These are phyloP conservation scores for Sebastes fasciatus DNA, from an alignment of 2,113 vertebrate genomes.

Conservation along the genomic window DNA sequence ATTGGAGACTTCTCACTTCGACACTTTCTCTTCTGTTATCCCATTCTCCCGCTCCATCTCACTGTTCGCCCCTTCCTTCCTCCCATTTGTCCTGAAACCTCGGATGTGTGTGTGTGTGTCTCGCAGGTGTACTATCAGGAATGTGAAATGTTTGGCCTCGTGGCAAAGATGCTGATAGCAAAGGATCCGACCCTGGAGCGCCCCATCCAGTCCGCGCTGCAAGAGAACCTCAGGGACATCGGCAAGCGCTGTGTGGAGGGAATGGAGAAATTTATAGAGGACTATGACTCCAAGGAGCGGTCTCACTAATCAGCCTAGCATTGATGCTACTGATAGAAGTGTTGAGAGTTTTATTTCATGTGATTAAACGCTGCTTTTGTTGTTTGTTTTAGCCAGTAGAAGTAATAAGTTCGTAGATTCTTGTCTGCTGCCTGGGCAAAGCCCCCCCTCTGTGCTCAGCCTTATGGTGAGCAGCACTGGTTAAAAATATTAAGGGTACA, in stretches of 20 bases:
- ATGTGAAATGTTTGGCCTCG: constrained; percentile 82
- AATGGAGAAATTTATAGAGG: constrained; percentile 84
- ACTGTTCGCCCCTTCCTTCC: background rate
- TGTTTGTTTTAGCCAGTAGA: background rate
- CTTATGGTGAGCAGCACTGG: background rate
- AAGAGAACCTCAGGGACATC: constrained; percentile 81
- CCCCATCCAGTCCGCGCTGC: constrained; percentile 78
- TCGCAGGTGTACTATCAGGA: constrained; percentile 83
- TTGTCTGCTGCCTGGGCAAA: constrained; percentile 7
- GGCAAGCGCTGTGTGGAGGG: constrained; percentile 79
- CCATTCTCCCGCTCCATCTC: background rate
- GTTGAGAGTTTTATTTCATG: background rate
- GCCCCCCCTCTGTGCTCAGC: background rate
- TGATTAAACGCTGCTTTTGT: constrained; percentile 25
- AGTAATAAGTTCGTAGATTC: background rate
- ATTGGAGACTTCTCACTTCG: constrained; percentile 30
- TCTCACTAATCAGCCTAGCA: constrained; percentile 26
- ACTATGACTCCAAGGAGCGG: constrained; percentile 76
- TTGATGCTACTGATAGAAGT: background rate
- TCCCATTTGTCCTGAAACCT: constrained; percentile 18
- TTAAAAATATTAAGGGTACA: background rate
- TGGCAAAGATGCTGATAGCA: constrained; percentile 84
- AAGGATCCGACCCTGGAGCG: constrained; percentile 81
- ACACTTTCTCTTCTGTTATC: background rate
- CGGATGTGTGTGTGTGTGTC: constrained; percentile 15